Base-by-base conservation (phyloP, 2,888 invertebrate species). In the Tachina fera region DNA sequence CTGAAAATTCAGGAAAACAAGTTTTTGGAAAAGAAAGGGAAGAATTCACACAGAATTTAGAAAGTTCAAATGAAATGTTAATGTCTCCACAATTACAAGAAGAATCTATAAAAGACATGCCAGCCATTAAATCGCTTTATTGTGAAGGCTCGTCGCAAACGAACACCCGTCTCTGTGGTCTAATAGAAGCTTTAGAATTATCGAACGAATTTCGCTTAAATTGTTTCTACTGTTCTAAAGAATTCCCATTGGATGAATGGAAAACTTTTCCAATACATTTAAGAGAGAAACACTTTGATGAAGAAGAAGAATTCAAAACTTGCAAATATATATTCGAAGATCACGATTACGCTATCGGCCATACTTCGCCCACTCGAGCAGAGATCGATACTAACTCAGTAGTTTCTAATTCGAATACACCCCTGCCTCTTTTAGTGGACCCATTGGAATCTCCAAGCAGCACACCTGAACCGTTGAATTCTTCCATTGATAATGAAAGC, bases 91-190 rank as follows among this genome's bases (percentile, higher is more conserved):
- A 31, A 53, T 13, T 65, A 9, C 22, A 56, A 10, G 75, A 63
- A 43, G 47, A 76, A n/a, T n/a, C 56, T 19, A 45, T 41, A 10
- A 39, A 56, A 13, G 43, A 78, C 45, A 47, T 68, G 1, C 63
- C 76, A 0, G 16, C n/a, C 49, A 56, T 63, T 6, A 76, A 76
- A 81, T 39, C 60, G 3, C 39, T 63, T 10, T 16, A 47, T 39
- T 63, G 81, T 39, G 19, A 68, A n/a, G 43, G 14, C 31, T 8
- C 47, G 0, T 58, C 82, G 0, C 76, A 82, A 82, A 82, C 82
- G 9, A 71, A 82, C 43, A 82, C 56, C 8, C 75, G 82, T 6
- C 13, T 82, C 6, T 82, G 82, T 43, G 82, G 82, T 1, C 71
- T 22, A 8, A 56, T 76, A 39, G 45, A 82, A 71, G 22, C 70